phyloP scores from a whole-genome alignment of 2,888 invertebrate species.

The Trachelus troglodyta region DNA sequence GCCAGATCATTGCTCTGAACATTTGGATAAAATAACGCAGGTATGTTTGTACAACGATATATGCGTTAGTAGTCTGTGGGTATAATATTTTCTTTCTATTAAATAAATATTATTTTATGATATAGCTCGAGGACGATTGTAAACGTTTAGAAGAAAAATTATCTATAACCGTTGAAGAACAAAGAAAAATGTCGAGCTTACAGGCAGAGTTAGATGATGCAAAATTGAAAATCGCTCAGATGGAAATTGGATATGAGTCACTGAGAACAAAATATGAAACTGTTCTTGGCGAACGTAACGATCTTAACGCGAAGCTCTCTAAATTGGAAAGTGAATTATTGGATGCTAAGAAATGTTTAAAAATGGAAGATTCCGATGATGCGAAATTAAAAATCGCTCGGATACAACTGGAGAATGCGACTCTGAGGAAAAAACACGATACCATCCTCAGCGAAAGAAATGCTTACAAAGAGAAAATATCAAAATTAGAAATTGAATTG shows the following conservation, averaged over 20 bases:
- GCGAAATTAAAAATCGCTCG: conserved; percentile 34
- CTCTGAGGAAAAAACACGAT: conserved; percentile 47
- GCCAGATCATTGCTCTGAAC: conserved; percentile 58
- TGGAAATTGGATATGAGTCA: conserved; percentile 55
- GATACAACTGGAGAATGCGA: conserved; percentile 46
- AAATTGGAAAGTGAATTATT: conserved; percentile 41
- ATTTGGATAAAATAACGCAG: conserved; percentile 56
- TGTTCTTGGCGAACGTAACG: conserved; percentile 40
- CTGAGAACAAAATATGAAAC: conserved; percentile 53
- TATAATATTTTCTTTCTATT: background rate
- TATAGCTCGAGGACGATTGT: conserved; percentile 54
- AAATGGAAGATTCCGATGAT: conserved; percentile 38
- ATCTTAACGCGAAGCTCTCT: conserved; percentile 40
- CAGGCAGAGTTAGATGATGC: conserved; percentile 51
- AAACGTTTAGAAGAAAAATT: conserved; percentile 56
- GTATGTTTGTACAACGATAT: conserved; percentile 28
- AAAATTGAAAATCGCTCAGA: conserved; percentile 55
- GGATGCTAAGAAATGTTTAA: conserved; percentile 36
- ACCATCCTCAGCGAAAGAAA: conserved; percentile 45
- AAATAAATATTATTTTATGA: conserved; percentile 1
- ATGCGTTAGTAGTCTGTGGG: background rate
- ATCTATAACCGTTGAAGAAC: conserved; percentile 49
- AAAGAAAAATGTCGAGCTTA: conserved; percentile 47
- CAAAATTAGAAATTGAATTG: conserved; percentile 68
- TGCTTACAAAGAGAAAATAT: conserved; percentile 67